A percentile compares a stretch with the other conserved stretches of the same genome.
phyloP scores from a whole-genome alignment of 2,113 vertebrate species.

The Sinosuthora webbiana region DNA sequence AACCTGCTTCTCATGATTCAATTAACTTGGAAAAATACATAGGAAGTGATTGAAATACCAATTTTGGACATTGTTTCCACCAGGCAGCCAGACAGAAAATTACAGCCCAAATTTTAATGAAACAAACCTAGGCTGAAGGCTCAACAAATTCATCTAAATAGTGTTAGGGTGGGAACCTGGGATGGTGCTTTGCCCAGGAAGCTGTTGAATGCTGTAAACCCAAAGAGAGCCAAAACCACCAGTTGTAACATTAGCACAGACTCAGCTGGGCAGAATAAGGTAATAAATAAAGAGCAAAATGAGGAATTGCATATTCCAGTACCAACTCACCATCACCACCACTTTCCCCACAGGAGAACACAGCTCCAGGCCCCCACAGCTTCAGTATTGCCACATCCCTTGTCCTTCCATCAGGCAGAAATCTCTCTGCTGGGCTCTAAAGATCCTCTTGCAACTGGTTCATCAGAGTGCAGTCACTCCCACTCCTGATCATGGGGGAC shows the following conservation, averaged over 20 bases:
- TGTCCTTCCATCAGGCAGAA: accelerated
- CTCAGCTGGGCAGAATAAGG: not conserved
- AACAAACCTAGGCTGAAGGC: not conserved
- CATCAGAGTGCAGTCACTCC: not conserved
- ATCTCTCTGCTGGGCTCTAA: not conserved
- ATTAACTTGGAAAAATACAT: not conserved
- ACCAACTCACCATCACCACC: not conserved
- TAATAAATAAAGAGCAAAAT: not conserved
- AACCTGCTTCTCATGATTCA: not conserved
- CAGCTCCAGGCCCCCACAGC: not conserved
- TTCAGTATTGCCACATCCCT: not conserved
- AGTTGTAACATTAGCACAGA: not conserved
- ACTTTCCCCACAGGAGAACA: not conserved
- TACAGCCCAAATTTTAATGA: not conserved
- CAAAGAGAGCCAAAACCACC: not conserved
- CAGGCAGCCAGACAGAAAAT: not conserved
- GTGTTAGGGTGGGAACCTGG: not conserved
- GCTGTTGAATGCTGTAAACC: not conserved
- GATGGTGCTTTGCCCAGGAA: not conserved
- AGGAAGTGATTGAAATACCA: not conserved
- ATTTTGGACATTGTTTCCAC: not conserved
- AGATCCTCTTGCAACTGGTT: not conserved
- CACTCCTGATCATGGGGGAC: not conserved
- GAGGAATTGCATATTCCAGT: not conserved
- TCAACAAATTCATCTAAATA: not conserved